Evolutionary conservation across 2,113 vertebrate species (phyloP).

Genomic region (Datnioides undecimradiatus): DNA sequence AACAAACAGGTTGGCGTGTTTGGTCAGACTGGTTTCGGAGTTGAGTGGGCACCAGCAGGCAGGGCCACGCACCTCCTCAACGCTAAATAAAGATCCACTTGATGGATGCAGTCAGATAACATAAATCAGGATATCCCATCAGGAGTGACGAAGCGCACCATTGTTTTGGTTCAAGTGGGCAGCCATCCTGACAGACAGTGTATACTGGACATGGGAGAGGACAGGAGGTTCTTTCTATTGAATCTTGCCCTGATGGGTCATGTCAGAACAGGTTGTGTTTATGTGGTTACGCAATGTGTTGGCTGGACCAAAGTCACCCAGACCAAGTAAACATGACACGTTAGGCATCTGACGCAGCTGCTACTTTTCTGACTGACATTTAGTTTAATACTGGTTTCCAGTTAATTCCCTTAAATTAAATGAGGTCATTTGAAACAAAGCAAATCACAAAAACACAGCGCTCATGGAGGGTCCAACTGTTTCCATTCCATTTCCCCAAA

Average conservation of each 20-base stretch:
- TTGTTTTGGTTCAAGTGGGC: conserved; percentile 83
- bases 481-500: no score
- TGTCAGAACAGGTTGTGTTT: conserved; percentile 53
- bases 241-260: conserved; percentile 57
- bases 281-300: conserved; percentile 52
- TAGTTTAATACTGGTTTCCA: background rate
- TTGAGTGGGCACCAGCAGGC: conserved; percentile 48
- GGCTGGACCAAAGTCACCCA: background rate
- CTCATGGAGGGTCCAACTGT: background rate
- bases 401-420: background rate
- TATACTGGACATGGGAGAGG: conserved; percentile 63
- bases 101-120: conserved; percentile 73
- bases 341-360: background rate
- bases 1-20: conserved; percentile 70
- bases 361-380: background rate
- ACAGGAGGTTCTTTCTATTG: conserved; percentile 65
- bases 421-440: background rate
- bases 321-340: background rate
- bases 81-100: conserved; percentile 79
- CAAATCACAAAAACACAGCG: background rate
- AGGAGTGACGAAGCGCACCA: conserved; percentile 74
- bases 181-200: conserved; percentile 79
- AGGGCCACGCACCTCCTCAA: conserved; percentile 33
- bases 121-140: conserved; percentile 85
- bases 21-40: conserved; percentile 15